Conservation (phyloP, 1,140 invertebrate species). For the Bombus superbus region DNA sequence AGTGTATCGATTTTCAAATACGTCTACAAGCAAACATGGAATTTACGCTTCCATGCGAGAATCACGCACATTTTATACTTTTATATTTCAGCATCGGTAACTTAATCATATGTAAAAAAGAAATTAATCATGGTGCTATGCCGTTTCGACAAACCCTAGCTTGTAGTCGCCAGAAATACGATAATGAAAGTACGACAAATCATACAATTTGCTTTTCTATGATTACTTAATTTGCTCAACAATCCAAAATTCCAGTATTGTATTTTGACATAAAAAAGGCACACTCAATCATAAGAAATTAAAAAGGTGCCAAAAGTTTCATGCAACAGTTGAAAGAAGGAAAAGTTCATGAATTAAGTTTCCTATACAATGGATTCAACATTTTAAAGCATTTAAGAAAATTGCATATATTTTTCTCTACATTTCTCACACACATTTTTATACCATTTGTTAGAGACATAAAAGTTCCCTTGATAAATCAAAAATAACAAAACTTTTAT, state of each 20-base stretch:
- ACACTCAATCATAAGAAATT: slow-evolving; percentile 11
- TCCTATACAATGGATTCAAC: not conserved
- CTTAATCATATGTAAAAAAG: slow-evolving; percentile 31
- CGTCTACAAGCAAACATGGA: not conserved
- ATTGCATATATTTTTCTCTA: slow-evolving; percentile 33
- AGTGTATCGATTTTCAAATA: not conserved
- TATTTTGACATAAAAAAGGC: slow-evolving; percentile 10
- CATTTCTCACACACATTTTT: slow-evolving; percentile 31
- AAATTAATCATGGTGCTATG: slow-evolving; percentile 46
- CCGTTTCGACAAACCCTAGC: slow-evolving; percentile 15
- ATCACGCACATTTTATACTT: slow-evolving; percentile 41
- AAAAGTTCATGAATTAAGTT: slow-evolving; percentile 22
- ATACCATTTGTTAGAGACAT: slow-evolving; percentile 44
- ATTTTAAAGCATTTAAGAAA: slow-evolving; percentile 13
- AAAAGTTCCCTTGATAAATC: slow-evolving; percentile 32
- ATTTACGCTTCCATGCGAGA: not conserved
- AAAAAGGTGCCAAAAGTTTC: slow-evolving; percentile 52
- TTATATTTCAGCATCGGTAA: slow-evolving; percentile 38
- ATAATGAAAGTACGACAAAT: slow-evolving; percentile 23
- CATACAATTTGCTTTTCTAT: slow-evolving; percentile 1
- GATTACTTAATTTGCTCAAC: slow-evolving; percentile 33
- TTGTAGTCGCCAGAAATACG: not conserved
- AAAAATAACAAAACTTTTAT: slow-evolving; percentile 51
- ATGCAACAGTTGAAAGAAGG: not conserved
- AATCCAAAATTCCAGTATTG: slow-evolving; percentile 23